Base-by-base conservation (phyloP, 2,888 invertebrate genomes). In the Rugalucina vietnamica region DNA sequence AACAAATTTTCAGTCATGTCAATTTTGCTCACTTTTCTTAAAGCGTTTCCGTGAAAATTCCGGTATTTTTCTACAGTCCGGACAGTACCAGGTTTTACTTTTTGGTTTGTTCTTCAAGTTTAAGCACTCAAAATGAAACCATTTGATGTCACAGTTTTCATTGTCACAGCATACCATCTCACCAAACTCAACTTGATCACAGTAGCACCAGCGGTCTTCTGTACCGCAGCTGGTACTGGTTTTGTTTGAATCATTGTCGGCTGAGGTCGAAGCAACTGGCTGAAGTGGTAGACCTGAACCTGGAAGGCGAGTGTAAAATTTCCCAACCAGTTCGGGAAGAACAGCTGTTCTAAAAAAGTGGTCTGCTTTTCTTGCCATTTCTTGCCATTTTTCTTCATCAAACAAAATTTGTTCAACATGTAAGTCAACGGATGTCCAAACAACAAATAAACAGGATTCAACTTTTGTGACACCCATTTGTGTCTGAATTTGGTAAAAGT, bases 91-190 rank as follows among this genome's bases (percentile, higher is more conserved):
- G 10, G 5, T 14, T 65, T 79, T 86, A 50, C 80, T 77, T 76
- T 84, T 82, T 18, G 85, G 83, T 37, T 72, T 69, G 1, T n/a
- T 54, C 12, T 81, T 75, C 12, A 89, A 49, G 27, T 84, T 82
- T 24, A 89, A 76, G 77, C 89, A 87, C 43, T 74, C 37, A 54
- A 81, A 86, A 79, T 89, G 89, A 80, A 88, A 88, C 88, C 86
- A 88, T 71, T 82, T 74, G n/a, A 88, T 86, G 21, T 77, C 36
- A 81, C 89, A 89, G 50, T 85, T 76, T 75, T 83, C 83, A 85
- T 86, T 86, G 75, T 88, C 86, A 79, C 89, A 89, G n/a, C 73
- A 24, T 32, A 89, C 81, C 88, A 89, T 88, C 39, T 73, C 57
- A 27, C 85, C 86, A 27, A n/a, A 72, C 74, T 80, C 80, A 24